phyloP scores from a whole-genome alignment of 2,797 vertebrate species.

The Parotocinclus haroldoi region DNA sequence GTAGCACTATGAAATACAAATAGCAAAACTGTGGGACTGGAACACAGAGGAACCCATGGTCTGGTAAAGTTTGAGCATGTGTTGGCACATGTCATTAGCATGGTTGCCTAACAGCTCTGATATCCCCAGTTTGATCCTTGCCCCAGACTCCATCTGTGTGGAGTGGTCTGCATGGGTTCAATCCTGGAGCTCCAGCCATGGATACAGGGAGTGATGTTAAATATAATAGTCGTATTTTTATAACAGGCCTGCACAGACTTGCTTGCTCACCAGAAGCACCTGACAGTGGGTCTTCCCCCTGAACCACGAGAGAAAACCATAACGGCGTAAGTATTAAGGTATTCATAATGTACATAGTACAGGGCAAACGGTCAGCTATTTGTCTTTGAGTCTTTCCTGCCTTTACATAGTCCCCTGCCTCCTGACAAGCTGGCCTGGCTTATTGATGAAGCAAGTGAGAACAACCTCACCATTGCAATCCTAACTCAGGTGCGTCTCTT shows the following conservation, averaged over 20 bases:
- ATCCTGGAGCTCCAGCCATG: too few species aligned
- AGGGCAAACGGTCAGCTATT: not conserved
- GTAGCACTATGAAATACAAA: too few species aligned
- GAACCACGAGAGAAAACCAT: constrained; percentile 95
- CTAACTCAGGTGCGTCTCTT: constrained; percentile 83
- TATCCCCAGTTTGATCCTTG: too few species aligned
- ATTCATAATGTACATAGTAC: not conserved
- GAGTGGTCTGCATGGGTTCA: too few species aligned
- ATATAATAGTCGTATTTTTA: not conserved
- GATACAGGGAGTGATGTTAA: too few species aligned
- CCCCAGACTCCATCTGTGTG: too few species aligned
- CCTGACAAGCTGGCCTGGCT: constrained; percentile 81
- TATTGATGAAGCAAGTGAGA: constrained; percentile 90
- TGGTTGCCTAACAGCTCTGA: too few species aligned
- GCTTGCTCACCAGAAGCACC: constrained; percentile 77
- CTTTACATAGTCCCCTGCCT: constrained; percentile 75
- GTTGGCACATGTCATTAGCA: too few species aligned
- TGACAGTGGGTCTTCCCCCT: constrained; percentile 80
- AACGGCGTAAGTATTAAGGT: constrained; percentile 71
- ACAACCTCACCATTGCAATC: constrained; percentile 84
- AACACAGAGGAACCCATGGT: too few species aligned
- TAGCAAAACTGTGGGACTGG: too few species aligned
- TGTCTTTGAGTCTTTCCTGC: not conserved
- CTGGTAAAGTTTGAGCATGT: too few species aligned
- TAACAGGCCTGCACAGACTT: constrained; percentile 76